Base-by-base conservation (phyloP, 2,113 vertebrate genomes). In the Oplegnathus fasciatus region DNA sequence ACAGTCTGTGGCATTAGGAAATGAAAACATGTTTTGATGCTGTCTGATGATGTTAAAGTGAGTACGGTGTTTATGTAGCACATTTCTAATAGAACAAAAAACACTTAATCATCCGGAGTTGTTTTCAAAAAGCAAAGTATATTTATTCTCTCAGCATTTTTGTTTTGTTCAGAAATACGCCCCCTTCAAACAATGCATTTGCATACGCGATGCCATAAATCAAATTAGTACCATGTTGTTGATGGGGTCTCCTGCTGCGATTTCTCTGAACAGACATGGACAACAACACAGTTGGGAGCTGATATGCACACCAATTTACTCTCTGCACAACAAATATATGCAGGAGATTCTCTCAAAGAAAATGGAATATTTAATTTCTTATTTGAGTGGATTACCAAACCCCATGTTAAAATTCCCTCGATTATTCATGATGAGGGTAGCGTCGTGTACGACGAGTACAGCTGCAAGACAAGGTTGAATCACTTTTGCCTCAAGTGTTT, bases 311-410 rank as follows among this genome's bases (percentile, higher is more conserved):
- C 75, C 83, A 75, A 90, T 90, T 93, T 86, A 60, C 82, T 85
- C 69, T 75, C 7, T 58, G 78, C 85, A 83, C 58, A 89, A 89
- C 84, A 88, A 90, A 93, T 86, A 89, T 78, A 89, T 88, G 84
- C 85, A 85, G 67, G 82, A 87, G 80, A 85, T 78, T 86, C 84
- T 84, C 84, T 80, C 84, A 69, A 86, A 86, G 86, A 87, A 91
- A 91, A 93, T 70, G 15, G 78, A 92, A 92, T 89, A 91, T 90
- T 89, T 91, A 86, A 91, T 92, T 92, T 86, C 66, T 90, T 67
- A 69, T 88, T 91, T 88, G 73, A 86, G 76, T 67, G 65, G 70
- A 90, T 89, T 78, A 86, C 72, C 58, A 82, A 60, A 85, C 37
- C 30, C 44, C 67, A 79, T 78, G 78, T 85, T 83, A 82, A 91